Conservation (phyloP, 2,888 invertebrate genomes). For the Hipparchia sbordonii region DNA sequence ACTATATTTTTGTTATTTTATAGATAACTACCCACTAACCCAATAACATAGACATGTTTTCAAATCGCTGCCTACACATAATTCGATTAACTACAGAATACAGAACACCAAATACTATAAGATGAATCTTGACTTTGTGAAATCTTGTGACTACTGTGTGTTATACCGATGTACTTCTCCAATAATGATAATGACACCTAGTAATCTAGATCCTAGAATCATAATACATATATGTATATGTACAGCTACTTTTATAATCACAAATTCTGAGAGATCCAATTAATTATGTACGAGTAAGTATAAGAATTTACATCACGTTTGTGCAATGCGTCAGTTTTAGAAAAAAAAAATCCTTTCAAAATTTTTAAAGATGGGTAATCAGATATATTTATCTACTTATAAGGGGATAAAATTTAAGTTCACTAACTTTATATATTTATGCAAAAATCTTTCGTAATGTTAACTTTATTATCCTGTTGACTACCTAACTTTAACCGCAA, state of each 20-base stretch:
- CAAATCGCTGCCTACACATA: not conserved
- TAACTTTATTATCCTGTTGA: too few relatives aligned
- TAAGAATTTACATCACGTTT: not conserved
- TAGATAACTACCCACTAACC: not conserved
- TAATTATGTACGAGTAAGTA: not conserved
- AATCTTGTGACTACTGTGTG: slow-evolving; percentile 10
- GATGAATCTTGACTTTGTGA: not conserved
- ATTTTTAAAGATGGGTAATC: too few relatives aligned
- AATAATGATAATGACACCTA: slow-evolving; percentile 4
- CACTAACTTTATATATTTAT: too few relatives aligned
- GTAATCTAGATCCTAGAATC: not conserved
- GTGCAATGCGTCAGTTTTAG: not conserved
- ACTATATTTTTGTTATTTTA: too few relatives aligned
- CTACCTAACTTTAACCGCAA: too few relatives aligned
- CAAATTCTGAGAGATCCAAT: not conserved
- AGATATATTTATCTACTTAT: too few relatives aligned
- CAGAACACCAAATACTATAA: not conserved
- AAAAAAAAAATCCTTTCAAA: too few relatives aligned
- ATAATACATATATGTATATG: not conserved
- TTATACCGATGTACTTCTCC: slow-evolving; percentile 3
- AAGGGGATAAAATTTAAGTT: too few relatives aligned
- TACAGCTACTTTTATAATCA: slow-evolving; percentile 7
- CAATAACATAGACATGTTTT: not conserved
- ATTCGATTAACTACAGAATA: not conserved
- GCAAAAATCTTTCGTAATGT: too few relatives aligned